Conservation (phyloP, 2,113 vertebrate species). For the Origma solitaria region DNA sequence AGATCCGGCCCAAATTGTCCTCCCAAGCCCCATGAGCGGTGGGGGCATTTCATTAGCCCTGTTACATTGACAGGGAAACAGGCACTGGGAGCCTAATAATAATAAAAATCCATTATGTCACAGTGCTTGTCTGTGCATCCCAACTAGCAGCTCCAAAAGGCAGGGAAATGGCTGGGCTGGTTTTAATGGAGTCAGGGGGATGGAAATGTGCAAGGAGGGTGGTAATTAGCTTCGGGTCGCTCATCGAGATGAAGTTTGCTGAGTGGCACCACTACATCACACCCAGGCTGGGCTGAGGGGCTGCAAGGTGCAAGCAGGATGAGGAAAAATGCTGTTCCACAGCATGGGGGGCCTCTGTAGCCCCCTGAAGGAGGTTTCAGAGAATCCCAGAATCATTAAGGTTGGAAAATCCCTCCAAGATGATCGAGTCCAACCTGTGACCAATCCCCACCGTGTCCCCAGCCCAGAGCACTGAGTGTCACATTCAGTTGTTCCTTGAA, state of each 20-base stretch:
- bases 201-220: background rate
- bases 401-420: background rate
- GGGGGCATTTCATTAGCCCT: conserved; percentile 39
- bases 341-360: background rate
- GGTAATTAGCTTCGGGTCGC: background rate
- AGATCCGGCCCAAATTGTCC: background rate
- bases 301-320: background rate
- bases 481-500: rapidly evolving
- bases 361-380: background rate
- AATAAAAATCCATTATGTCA: conserved; percentile 18
- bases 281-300: background rate
- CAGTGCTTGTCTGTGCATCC: background rate
- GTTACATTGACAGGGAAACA: conserved; percentile 10
- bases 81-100: conserved; percentile 36
- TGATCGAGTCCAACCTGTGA: background rate
- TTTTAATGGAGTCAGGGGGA: background rate
- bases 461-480: background rate
- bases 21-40: background rate
- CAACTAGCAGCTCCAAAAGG: background rate
- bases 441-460: background rate
- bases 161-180: background rate
- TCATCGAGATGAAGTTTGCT: background rate
- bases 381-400: background rate
- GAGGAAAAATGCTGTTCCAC: background rate
- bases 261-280: background rate